Evolutionary conservation across 2,797 vertebrate species (phyloP), one percentile per base, ranked within the genome.

Genomic region (Poeciliopsis gracilis): DNA sequence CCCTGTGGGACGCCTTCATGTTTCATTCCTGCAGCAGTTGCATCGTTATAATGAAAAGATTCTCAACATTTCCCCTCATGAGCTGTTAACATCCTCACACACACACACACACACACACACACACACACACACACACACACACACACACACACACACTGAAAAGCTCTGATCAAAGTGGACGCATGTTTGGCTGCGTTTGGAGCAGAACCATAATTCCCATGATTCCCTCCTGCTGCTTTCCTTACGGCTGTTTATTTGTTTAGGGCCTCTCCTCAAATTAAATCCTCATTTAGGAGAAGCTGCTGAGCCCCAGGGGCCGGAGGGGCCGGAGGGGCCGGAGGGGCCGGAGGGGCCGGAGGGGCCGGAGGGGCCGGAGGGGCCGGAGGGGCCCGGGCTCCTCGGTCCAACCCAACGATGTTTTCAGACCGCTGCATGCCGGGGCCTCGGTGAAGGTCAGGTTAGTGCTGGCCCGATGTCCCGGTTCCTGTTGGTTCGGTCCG

Each of bases 121-220:
- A 53, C 51, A 53, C 51, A 53, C 41, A 41, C 55, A 13, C 57
- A 28, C n/a, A 18, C 59, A 36, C 63, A 20, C 63, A 20, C 36
- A 38, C 38, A 18, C 61, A 63, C 63, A 23, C 36, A 36, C 61
- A 63, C 63, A 23, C 36, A 10, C 36, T 25, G 43, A n/a, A 49
- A 85, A 86, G 33, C 83, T 92, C 80, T 90, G 91, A 94, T 94
- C 93, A 92, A 89, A 90, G 90, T 79, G 84, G 87, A 89, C 88
- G 76, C 57, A 78, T 81, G 88, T 93, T 92, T 82, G 84, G 80
- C 89, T 88, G 84, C 43, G 78, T 92, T 80, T 38, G 81, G 87
- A 91, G 76, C 91, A 90, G 72, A 82, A 47, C 61, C 67, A 33
- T 78, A 76, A 83, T 82, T 92, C 88, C 90, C 86, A 82, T 71